Evolutionary conservation across 2,113 vertebrate species (phyloP).

Genomic region (Pampusana beccarii): DNA sequence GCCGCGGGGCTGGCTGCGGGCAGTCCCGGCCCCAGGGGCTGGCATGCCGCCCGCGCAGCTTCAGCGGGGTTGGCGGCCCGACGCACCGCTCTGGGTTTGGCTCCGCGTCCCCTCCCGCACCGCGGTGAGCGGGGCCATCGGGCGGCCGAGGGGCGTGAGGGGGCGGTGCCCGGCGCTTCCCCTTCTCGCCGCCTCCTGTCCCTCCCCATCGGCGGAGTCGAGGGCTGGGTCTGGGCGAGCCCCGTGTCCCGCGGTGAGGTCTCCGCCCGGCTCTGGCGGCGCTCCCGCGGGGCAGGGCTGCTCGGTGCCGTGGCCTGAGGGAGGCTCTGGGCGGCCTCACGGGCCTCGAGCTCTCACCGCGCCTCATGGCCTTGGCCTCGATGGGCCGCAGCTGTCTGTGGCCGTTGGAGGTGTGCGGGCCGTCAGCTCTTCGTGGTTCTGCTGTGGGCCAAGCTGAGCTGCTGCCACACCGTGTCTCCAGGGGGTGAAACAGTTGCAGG

Average conservation of each 20-base stretch:
- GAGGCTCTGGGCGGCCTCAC: too few relatives aligned
- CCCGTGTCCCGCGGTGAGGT: too few relatives aligned
- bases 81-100: neutral
- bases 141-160: neutral
- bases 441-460: neutral
- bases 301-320: neutral
- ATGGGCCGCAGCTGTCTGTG: neutral
- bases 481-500: fast-evolving
- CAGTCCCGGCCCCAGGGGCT: neutral
- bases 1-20: neutral
- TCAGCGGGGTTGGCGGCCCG: neutral
- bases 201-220: neutral
- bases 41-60: neutral
- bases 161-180: neutral
- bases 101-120: neutral
- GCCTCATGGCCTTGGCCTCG: neutral
- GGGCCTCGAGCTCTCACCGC: neutral
- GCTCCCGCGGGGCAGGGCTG: neutral
- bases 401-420: neutral
- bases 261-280: neutral
- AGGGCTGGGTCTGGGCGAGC: neutral
- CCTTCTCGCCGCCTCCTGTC: neutral
- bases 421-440: too few relatives aligned
- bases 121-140: neutral
- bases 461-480: fast-evolving